Percentiles rank a stretch among this genome's conserved stretches.
phyloP scores from a whole-genome alignment of 2,113 vertebrate species.

The Leucoraja erinaceus region DNA sequence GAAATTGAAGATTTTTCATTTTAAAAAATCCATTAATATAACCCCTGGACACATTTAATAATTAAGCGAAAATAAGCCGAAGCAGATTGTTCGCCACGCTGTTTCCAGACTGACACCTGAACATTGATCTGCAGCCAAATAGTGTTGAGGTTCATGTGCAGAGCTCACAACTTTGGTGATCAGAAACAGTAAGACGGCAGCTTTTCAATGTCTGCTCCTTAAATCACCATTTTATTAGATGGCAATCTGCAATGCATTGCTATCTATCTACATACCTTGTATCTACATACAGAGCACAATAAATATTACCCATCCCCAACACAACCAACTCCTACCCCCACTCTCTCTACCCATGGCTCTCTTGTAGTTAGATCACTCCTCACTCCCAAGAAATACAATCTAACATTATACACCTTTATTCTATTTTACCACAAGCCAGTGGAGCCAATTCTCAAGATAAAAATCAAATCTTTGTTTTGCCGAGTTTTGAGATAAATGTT shows the following conservation, averaged over 20 bases:
- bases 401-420: neutral
- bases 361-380: no score
- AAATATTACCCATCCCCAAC: no score
- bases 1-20: neutral
- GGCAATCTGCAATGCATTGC: neutral
- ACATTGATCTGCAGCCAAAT: neutral
- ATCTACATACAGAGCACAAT: no score
- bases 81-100: neutral
- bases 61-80: neutral
- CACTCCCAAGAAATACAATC: no score
- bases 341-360: no score
- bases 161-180: neutral
- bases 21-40: neutral
- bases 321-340: no score
- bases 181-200: neutral
- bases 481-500: neutral
- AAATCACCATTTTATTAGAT: neutral
- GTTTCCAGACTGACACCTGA: neutral
- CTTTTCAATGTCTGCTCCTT: neutral
- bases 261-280: no score
- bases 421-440: neutral
- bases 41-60: neutral
- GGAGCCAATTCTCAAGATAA: neutral
- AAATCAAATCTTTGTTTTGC: neutral
- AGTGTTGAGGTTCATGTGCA: neutral